Conservation (phyloP, 2,888 invertebrate genomes). For the Perithous albicinctus region DNA sequence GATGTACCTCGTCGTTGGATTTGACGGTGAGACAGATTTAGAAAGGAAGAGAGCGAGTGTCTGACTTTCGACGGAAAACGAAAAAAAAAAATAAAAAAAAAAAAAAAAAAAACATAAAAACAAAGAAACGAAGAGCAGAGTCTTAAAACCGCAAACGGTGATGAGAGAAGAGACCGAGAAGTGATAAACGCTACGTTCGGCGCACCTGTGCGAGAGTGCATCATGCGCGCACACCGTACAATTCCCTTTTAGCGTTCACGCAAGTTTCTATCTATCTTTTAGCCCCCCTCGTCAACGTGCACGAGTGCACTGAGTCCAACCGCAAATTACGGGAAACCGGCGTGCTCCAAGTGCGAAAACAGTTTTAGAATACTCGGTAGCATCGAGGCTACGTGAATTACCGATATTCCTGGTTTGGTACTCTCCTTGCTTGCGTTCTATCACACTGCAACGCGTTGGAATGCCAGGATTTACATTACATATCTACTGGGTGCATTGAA, state of each 20-base stretch:
- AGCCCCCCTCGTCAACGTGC: conserved; percentile 23
- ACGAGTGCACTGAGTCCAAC: conserved; percentile 51
- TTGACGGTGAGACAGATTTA: neutral
- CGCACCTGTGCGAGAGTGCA: conserved; percentile 57
- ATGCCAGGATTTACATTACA: neutral
- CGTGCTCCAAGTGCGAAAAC: conserved; percentile 37
- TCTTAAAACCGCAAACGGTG: conserved; percentile 62
- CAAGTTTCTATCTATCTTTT: conserved; percentile 46
- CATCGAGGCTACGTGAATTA: conserved; percentile 57
- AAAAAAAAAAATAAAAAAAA: conserved; percentile 3
- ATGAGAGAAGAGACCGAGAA: conserved; percentile 61
- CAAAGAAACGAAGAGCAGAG: conserved; percentile 34
- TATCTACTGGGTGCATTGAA: neutral
- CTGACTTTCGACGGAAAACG: conserved; percentile 23
- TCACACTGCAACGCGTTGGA: conserved; percentile 1
- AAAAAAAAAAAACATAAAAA: conserved; percentile 6
- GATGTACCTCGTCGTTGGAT: conserved; percentile 12
- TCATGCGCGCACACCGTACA: neutral
- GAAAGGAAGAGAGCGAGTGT: conserved; percentile 6
- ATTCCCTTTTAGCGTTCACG: conserved; percentile 40
- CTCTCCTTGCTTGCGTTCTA: conserved; percentile 38
- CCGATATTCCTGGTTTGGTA: conserved; percentile 50
- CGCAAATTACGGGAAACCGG: conserved; percentile 63
- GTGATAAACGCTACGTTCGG: conserved; percentile 62
- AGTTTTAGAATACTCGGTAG: conserved; percentile 35